Evolutionary conservation across 2,113 vertebrate genomes (phyloP).

Genomic region (Istiophorus platypterus): DNA sequence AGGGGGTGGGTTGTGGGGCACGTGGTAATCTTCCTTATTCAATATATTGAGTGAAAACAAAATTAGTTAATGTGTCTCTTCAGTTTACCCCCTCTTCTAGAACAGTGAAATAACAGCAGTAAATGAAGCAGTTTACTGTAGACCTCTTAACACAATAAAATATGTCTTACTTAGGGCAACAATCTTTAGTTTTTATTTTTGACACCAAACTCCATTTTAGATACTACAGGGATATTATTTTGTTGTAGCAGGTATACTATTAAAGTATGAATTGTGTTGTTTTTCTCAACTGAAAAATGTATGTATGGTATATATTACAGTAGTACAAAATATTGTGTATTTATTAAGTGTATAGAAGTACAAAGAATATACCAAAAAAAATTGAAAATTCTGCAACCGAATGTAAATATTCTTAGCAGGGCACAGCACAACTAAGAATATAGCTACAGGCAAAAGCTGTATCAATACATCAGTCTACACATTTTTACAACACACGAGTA

Average conservation of each 20-base stretch:
- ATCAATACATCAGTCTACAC: background rate
- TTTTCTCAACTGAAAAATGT: background rate
- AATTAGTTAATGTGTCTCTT: background rate
- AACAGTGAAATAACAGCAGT: background rate
- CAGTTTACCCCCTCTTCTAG: background rate
- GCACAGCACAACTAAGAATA: background rate
- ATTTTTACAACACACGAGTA: background rate
- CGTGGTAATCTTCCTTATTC: background rate
- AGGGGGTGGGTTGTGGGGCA: too few species aligned
- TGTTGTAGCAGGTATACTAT: background rate
- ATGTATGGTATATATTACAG: background rate
- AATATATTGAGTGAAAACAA: conserved; percentile 40
- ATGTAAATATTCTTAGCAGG: conserved; percentile 12
- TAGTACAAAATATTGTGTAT: background rate
- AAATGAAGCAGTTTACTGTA: conserved; percentile 13
- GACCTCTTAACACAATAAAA: conserved; percentile 15
- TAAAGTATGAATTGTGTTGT: background rate
- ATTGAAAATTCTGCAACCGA: background rate
- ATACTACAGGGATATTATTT: background rate
- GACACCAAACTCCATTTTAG: background rate
- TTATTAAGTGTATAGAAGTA: background rate
- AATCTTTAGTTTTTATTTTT: background rate
- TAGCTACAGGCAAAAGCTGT: background rate
- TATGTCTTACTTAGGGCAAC: background rate
- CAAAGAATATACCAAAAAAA: background rate